Base-by-base conservation (phyloP, 2,113 vertebrate species). In the Xiphophorus couchianus region DNA sequence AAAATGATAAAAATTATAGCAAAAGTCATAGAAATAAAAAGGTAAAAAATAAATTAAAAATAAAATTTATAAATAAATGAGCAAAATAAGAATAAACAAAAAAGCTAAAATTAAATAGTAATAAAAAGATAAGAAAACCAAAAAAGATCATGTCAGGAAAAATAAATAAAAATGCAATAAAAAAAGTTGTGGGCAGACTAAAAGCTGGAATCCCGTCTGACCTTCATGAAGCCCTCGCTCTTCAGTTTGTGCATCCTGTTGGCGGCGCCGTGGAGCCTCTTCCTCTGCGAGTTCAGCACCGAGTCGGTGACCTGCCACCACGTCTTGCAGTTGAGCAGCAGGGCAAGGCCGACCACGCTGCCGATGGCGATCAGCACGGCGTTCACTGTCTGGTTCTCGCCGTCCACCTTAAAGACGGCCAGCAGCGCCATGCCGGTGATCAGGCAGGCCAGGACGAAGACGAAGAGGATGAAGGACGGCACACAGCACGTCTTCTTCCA, bases 141-240 rank as follows among this genome's bases (percentile, higher is more conserved):
- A 2, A 51, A 51, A 8, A 22, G 44, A 17, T 51, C 44, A 17
- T 51, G 44, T 51, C 39, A 39, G 13, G 39, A 42, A 14, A 42
- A 14, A 39, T 39, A 39, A 39, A 39, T 39, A 39, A 42, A 39
- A 39, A 12, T 3, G 37, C 12, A 11, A 39, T 39, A 7, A 7
- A 39, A 37, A 42, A 42, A 4, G 39, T 42, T 42, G 14, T 15
- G 13, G 3, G 12, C 39, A 15, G 7, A 2, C 8, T 58, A 2
- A 3, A 7, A 3, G 7, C 25, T 58, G 48, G 12, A 70, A n/a
- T 14, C 65, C 22, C 42, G 7, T 9, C 76, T 72, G 28, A 98
- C 97, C 94, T 99, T 99, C 97, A 99, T 99, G 91, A 99, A 99
- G 1, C 98, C 98, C 71, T 99, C 98, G 0, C 97, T 98, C 90